Percentiles rank a stretch among this genome's conserved stretches.
phyloP scores from a whole-genome alignment of 2,113 vertebrate species.

The Polypterus senegalus region DNA sequence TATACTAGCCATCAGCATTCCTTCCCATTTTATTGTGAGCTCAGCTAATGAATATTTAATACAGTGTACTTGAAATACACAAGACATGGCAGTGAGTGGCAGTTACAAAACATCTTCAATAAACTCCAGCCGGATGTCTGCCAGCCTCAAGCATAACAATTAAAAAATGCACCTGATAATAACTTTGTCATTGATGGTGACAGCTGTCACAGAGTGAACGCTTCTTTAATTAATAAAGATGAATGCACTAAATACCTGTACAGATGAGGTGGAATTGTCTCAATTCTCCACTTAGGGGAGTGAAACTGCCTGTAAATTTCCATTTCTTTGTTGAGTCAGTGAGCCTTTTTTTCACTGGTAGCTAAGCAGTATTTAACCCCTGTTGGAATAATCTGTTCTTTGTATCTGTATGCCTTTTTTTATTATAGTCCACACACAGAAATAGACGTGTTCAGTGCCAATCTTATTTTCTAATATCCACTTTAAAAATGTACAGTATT shows the following conservation, averaged over 20 bases:
- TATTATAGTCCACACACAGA: too few relatives aligned
- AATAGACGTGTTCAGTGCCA: too few relatives aligned
- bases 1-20: constrained; percentile 16
- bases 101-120: constrained; percentile 32
- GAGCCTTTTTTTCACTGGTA: constrained; percentile 9
- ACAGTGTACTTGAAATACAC: constrained; percentile 19
- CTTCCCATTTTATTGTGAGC: constrained; percentile 20
- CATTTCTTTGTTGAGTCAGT: constrained; percentile 37
- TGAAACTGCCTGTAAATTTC: neutral
- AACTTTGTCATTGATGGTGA: constrained; percentile 32
- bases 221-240: constrained; percentile 35
- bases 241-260: constrained; percentile 9
- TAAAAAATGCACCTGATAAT: constrained; percentile 49
- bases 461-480: too few relatives aligned
- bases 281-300: neutral
- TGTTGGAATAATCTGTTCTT: too few relatives aligned
- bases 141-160: constrained; percentile 44
- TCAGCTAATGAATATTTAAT: constrained; percentile 33
- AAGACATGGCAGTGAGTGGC: constrained; percentile 34
- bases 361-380: too few relatives aligned
- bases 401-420: too few relatives aligned
- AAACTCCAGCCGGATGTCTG: constrained; percentile 46
- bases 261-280: constrained; percentile 1
- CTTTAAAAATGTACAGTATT: too few relatives aligned
- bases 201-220: constrained; percentile 40